phyloP scores from a whole-genome alignment of 2,888 invertebrate species.

The Linnaemya tessellans region DNA sequence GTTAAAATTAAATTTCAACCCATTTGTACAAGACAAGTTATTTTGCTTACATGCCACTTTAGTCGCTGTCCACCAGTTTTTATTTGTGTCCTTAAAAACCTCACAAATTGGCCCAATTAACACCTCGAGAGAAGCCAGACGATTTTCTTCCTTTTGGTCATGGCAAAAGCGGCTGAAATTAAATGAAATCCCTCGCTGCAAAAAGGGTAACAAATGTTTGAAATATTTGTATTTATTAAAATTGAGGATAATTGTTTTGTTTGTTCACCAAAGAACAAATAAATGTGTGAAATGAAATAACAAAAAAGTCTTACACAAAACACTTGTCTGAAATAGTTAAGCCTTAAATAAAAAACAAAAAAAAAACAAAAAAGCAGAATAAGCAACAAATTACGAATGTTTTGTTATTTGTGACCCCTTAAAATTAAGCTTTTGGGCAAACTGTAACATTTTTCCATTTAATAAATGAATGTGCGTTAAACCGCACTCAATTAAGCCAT shows the following conservation, averaged over 20 bases:
- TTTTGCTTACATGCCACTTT: not conserved
- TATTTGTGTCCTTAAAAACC: conserved; percentile 51
- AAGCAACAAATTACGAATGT: conserved; percentile 48
- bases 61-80: conserved; percentile 23
- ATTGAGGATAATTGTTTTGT: conserved; percentile 61
- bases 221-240: conserved; percentile 71
- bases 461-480: conserved; percentile 67
- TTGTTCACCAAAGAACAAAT: conserved; percentile 49
- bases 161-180: conserved; percentile 31
- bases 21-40: not conserved
- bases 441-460: conserved; percentile 32
- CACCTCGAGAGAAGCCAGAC: conserved; percentile 46
- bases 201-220: conserved; percentile 64
- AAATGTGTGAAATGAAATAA: conserved; percentile 53
- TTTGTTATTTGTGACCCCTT: conserved; percentile 67
- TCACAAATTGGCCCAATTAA: conserved; percentile 71
- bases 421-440: conserved; percentile 25
- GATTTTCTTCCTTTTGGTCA: conserved; percentile 40
- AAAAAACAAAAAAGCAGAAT: conserved; percentile 12
- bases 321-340: conserved; percentile 40
- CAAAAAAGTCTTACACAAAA: conserved; percentile 43
- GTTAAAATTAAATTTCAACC: not conserved
- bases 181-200: conserved; percentile 46
- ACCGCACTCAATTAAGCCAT: conserved; percentile 71
- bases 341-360: conserved; percentile 19